Evolutionary conservation across 2,797 vertebrate genomes (phyloP).

Genomic region (Sebastes oblongus): DNA sequence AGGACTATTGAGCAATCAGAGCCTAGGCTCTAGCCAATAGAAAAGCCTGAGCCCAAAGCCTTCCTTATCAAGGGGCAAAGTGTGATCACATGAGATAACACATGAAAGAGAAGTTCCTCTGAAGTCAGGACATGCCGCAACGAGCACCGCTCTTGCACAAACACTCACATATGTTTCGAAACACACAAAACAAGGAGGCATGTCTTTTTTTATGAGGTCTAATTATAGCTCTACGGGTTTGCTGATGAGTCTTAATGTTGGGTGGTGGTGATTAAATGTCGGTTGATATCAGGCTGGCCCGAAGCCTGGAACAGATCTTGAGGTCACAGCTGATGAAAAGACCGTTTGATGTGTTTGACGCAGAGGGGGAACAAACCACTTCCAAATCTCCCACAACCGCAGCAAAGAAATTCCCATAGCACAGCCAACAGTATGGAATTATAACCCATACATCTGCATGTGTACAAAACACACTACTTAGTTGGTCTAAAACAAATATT

Average conservation of each 20-base stretch:
- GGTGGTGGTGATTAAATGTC: constrained; percentile 57
- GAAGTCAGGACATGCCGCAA: constrained; percentile 45
- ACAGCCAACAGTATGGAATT: constrained; percentile 11
- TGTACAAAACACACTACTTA: constrained; percentile 18
- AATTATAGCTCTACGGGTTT: constrained; percentile 61
- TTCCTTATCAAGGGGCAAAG: constrained; percentile 23
- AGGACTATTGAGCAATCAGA: constrained; percentile 18
- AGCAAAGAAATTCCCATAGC: constrained; percentile 51
- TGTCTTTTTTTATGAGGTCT: constrained; percentile 46
- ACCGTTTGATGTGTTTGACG: constrained; percentile 62
- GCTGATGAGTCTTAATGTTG: constrained; percentile 72
- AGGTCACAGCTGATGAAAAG: constrained; percentile 63
- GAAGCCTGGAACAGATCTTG: constrained; percentile 55
- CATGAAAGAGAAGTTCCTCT: constrained; percentile 41
- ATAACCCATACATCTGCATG: constrained; percentile 12
- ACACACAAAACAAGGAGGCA: constrained; percentile 13
- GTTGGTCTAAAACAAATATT: constrained; percentile 31
- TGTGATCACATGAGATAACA: constrained; percentile 51
- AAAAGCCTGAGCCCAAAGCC: neutral
- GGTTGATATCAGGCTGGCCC: constrained; percentile 64
- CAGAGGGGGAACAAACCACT: constrained; percentile 34
- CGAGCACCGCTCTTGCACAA: constrained; percentile 34
- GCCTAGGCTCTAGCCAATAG: constrained; percentile 19
- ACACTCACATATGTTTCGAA: constrained; percentile 22
- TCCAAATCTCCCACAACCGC: constrained; percentile 49